A percentile compares a stretch with the other conserved stretches of the same genome.
Evolutionary conservation across 1,140 invertebrate genomes (phyloP).

Genomic region (Odontomachus brunneus): DNA sequence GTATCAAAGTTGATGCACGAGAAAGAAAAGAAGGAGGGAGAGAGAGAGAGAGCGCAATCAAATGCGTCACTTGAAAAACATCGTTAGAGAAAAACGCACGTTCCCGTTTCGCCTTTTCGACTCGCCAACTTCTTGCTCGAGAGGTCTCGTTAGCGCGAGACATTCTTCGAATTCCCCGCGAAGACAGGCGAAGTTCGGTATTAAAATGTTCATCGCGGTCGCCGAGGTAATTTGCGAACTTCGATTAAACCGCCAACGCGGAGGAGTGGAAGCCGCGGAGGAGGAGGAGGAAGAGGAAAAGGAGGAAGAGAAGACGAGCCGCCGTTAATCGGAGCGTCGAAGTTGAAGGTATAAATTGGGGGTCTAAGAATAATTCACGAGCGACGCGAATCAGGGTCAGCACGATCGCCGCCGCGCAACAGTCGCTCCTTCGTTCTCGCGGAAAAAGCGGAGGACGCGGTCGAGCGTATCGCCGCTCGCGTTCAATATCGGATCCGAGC

Average conservation of each 20-base stretch:
- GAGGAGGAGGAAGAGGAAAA: too few relatives aligned
- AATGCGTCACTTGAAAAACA: background rate
- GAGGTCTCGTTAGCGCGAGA: constrained; percentile 26
- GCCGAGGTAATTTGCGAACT: constrained; percentile 49
- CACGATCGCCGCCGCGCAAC: background rate
- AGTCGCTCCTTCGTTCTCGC: background rate
- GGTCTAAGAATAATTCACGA: constrained; percentile 35
- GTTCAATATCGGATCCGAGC: too few relatives aligned
- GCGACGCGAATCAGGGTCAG: constrained; percentile 1
- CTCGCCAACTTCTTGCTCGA: background rate
- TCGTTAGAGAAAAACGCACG: background rate
- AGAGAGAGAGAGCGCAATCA: background rate
- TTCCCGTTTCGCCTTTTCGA: constrained; percentile 5
- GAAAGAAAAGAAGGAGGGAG: too few relatives aligned
- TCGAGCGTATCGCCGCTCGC: background rate
- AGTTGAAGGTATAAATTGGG: constrained; percentile 24
- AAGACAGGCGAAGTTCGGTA: constrained; percentile 21
- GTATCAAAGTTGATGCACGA: background rate
- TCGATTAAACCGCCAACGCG: constrained; percentile 29
- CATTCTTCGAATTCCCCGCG: constrained; percentile 38
- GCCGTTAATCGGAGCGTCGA: constrained; percentile 19
- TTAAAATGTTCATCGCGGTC: constrained; percentile 44
- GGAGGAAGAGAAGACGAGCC: background rate
- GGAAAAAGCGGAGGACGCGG: background rate
- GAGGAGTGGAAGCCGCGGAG: background rate